Evolutionary conservation across 2,888 invertebrate species (phyloP).

Genomic region (Melinaea menophilus): DNA sequence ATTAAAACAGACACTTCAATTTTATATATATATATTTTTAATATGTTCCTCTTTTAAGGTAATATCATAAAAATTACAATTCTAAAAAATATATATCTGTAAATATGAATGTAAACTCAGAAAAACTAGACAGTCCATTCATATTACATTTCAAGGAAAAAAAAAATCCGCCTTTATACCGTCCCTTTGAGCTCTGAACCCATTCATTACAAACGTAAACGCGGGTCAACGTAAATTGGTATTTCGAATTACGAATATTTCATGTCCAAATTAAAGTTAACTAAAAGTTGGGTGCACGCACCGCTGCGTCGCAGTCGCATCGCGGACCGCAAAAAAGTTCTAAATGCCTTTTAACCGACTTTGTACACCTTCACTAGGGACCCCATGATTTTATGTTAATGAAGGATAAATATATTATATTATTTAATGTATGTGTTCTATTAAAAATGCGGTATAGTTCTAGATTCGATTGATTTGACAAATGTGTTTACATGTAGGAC

Average conservation of each 20-base stretch:
- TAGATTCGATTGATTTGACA: no score
- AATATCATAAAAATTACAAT: no score
- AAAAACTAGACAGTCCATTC: no score
- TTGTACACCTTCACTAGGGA: constrained; percentile 1
- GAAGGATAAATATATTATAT: not conserved
- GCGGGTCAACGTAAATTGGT: not conserved
- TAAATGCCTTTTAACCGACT: constrained; percentile 12
- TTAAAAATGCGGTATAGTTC: no score
- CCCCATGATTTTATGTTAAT: not conserved
- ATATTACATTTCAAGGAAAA: no score
- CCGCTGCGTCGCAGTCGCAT: constrained; percentile 14
- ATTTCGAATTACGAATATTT: constrained; percentile 5
- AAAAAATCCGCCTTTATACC: not conserved
- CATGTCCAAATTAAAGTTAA: constrained; percentile 10
- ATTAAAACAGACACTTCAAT: not conserved
- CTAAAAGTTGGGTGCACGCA: constrained; percentile 27
- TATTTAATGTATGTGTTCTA: no score
- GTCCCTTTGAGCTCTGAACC: not conserved
- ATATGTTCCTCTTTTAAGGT: no score
- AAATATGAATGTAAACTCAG: no score
- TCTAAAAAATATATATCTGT: no score
- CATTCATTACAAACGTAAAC: not conserved
- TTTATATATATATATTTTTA: no score
- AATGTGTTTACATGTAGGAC: no score
- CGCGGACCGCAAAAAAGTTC: constrained; percentile 17